These are phyloP conservation scores for Vesta saturnalis DNA, from an alignment of 2,888 invertebrate genomes.

Conservation along the genomic window DNA sequence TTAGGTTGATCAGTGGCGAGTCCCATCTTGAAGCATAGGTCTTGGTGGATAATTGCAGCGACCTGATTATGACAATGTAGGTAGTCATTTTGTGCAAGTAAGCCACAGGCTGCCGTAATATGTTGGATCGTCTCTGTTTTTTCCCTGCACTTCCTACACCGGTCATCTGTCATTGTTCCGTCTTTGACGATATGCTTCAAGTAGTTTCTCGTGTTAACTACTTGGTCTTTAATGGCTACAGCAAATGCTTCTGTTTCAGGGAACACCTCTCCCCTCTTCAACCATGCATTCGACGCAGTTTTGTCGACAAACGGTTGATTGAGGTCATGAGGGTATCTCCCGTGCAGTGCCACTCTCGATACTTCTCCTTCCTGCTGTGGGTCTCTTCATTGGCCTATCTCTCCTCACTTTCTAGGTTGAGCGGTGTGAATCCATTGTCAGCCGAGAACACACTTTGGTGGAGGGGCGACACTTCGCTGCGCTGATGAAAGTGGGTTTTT, in stretches of 20 bases:
- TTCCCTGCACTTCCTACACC: too few species aligned
- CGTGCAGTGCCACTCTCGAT: conserved; percentile 19
- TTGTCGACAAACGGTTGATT: conserved; percentile 26
- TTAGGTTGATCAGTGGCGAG: too few species aligned
- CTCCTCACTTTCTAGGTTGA: background rate
- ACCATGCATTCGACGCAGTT: too few species aligned
- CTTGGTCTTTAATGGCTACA: conserved; percentile 29
- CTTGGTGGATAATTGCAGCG: background rate
- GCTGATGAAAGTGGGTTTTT: background rate
- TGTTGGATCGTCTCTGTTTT: too few species aligned
- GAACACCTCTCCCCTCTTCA: conserved; percentile 24
- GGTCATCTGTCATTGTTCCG: too few species aligned
- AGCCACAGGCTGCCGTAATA: background rate
- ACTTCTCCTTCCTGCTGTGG: too few species aligned
- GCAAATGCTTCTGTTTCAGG: conserved; percentile 33
- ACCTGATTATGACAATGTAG: conserved; percentile 1
- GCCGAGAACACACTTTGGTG: too few species aligned
- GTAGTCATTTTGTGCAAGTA: background rate
- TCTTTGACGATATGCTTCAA: background rate
- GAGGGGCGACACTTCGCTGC: too few species aligned
- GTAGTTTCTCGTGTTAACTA: conserved; percentile 4
- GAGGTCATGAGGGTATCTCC: conserved; percentile 25
- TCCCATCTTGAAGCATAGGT: too few species aligned
- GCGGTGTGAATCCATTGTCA: too few species aligned
- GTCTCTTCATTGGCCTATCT: too few species aligned